Evolutionary conservation across 1,140 invertebrate species (phyloP), one percentile per base, ranked within the genome.

Genomic region (Chionoecetes opilio): DNA sequence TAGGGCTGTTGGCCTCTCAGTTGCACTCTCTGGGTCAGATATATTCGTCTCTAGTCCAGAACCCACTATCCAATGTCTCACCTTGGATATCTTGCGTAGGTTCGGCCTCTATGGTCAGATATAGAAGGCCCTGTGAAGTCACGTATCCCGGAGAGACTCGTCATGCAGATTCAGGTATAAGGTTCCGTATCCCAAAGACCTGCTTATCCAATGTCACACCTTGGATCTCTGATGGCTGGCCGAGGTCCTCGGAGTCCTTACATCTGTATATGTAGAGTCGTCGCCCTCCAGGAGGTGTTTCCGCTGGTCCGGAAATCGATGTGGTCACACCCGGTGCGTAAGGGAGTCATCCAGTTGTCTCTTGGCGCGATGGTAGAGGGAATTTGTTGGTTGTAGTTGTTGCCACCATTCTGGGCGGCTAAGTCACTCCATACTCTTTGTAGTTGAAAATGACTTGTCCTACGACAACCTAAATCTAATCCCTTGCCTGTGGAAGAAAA

Each of bases 181-280:
- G 63, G 63, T 75, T 75, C 63, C 63, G 63, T 75, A 75, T 75
- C 63, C 63, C 63, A 75, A 75, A 75, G 63, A 75, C 63, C 11
- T 21, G 63, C 63, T 46, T 21, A 75, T n/a, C 63, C 63, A 75
- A 75, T 75, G 63, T 75, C 63, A 75, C 63, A 75, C n/a, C 63
- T 75, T 75, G 63, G 63, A 75, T 75, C 21, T 75, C 11, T 75
- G 63, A 75, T 75, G 63, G 63, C 63, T 26, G 63, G 63, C n/a
- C 21, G n/a, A 26, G 63, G 63, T 75, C 63, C 63, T 75, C 63
- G 63, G 63, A 75, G 63, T 21, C 63, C 63, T 75, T 75, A 75
- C 63, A 75, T 21, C 21, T 75, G 63, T 26, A 75, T 26, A 21
- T 75, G 63, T 6, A n/a, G 63, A 17, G 63, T 75, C 63, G n/a